These are phyloP conservation scores for Lucinisca nassula DNA, from an alignment of 2,888 invertebrate genomes.

Conservation along the genomic window DNA sequence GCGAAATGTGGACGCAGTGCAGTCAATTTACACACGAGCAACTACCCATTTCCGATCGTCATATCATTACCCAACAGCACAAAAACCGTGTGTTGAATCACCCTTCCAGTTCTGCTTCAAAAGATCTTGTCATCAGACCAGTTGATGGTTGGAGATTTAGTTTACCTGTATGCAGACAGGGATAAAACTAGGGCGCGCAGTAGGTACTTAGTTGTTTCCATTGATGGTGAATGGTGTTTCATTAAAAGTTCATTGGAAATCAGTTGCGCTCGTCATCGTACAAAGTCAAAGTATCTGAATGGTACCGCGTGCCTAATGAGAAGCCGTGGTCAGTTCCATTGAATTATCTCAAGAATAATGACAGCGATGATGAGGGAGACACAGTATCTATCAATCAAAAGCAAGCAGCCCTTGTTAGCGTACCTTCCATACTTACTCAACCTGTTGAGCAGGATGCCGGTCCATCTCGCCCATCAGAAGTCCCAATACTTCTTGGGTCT, in stretches of 20 bases:
- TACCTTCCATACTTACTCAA: not conserved
- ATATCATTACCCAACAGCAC: not conserved
- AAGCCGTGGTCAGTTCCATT: too few species aligned
- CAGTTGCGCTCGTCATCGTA: too few species aligned
- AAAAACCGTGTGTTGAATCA: not conserved
- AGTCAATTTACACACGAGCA: too few species aligned
- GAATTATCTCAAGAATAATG: not conserved
- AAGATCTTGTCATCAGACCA: not conserved
- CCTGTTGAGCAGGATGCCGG: not conserved
- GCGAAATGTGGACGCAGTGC: too few species aligned
- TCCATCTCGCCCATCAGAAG: not conserved
- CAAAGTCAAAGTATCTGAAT: too few species aligned
- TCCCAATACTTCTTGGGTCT: not conserved
- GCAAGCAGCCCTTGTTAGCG: not conserved
- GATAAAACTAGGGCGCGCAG: too few species aligned
- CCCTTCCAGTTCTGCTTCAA: not conserved
- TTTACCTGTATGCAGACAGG: too few species aligned
- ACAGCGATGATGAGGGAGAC: not conserved
- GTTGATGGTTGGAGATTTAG: too few species aligned
- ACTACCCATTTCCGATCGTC: not conserved
- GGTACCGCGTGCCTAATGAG: too few species aligned
- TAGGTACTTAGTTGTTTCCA: too few species aligned
- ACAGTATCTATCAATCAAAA: not conserved
- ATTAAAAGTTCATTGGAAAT: too few species aligned
- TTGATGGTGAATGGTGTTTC: too few species aligned